Evolutionary conservation across 2,888 invertebrate species (phyloP), one percentile per base, ranked within the genome.

Genomic region (Standfussiana lucernea): DNA sequence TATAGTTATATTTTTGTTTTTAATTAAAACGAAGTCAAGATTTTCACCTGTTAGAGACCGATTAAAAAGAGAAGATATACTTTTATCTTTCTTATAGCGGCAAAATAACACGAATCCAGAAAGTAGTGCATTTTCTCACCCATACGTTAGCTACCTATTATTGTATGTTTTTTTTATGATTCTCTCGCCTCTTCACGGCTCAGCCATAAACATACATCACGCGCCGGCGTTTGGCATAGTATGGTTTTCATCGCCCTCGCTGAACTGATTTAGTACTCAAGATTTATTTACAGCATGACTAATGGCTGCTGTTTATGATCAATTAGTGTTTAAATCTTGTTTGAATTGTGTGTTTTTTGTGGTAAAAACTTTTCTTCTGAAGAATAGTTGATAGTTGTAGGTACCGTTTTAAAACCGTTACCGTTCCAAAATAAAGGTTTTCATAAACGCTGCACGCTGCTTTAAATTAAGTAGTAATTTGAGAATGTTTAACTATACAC

Each of bases 161-260:
- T 79, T 75, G 84, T 86, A 83, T 83, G 76, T 73, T 78, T 83
- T 84, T 84, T 86, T 85, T 87, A 86, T 85, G 78, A 82, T 68
- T 21, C 72, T 81, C 81, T 66, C 69, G 75, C 66, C 53, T 84
- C 75, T 80, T 76, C 87, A 83, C 81, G 83, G 79, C 72, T 61
- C 45, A 47, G 72, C 72, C 42, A 80, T 86, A 88, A 87, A 85
- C 77, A 82, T 88, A 81, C 62, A 85, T 88, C 80, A 83, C 78
- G 79, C 64, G 73, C 64, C 75, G 47, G 72, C 71, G 65, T 75
- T 72, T 74, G 66, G 62, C 70, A 77, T 77, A 72, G 75, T 80
- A 72, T 72, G 76, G 80, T 78, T 83, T 75, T 84, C 84, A 79
- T 72, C 86, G 72, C 67, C 71, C 50, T 65, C 56, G 47, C 61